These are phyloP conservation scores for Helostoma temminkii DNA, from an alignment of 2,797 vertebrate genomes.

Conservation along the genomic window DNA sequence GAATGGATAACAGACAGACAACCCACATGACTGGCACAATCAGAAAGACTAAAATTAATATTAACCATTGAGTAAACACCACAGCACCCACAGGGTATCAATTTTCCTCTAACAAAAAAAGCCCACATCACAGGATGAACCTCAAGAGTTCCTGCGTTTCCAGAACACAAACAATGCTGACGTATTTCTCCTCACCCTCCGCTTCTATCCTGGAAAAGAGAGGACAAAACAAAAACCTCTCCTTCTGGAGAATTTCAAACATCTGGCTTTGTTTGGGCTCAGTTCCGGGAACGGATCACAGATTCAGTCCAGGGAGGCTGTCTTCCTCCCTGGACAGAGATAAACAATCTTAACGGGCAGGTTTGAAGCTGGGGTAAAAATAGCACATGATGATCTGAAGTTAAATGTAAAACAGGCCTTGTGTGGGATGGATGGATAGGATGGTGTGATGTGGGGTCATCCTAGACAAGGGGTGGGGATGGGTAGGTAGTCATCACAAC, in stretches of 20 bases:
- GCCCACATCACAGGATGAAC: slow-evolving; percentile 12
- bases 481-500: slow-evolving; percentile 20
- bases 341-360: slow-evolving; percentile 51
- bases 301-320: slow-evolving; percentile 43
- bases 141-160: slow-evolving; percentile 7
- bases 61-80: slow-evolving; percentile 20
- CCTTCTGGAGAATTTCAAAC: slow-evolving; percentile 75
- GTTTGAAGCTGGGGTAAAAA: slow-evolving; percentile 52
- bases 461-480: not conserved
- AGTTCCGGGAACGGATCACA: slow-evolving; percentile 74
- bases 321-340: slow-evolving; percentile 43
- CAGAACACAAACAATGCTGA: slow-evolving; percentile 37
- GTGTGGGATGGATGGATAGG: not conserved
- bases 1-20: not conserved
- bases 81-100: slow-evolving; percentile 2
- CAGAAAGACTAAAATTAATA: not conserved
- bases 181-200: slow-evolving; percentile 22
- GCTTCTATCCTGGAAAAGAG: slow-evolving; percentile 26
- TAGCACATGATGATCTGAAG: slow-evolving; percentile 43
- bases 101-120: not conserved
- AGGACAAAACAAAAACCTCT: slow-evolving; percentile 48
- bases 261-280: slow-evolving; percentile 77
- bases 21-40: slow-evolving; percentile 1
- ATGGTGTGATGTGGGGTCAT: not conserved
- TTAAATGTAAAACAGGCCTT: slow-evolving; percentile 45